Evolutionary conservation across 2,113 vertebrate species (phyloP).

Genomic region (Pitta sordida): DNA sequence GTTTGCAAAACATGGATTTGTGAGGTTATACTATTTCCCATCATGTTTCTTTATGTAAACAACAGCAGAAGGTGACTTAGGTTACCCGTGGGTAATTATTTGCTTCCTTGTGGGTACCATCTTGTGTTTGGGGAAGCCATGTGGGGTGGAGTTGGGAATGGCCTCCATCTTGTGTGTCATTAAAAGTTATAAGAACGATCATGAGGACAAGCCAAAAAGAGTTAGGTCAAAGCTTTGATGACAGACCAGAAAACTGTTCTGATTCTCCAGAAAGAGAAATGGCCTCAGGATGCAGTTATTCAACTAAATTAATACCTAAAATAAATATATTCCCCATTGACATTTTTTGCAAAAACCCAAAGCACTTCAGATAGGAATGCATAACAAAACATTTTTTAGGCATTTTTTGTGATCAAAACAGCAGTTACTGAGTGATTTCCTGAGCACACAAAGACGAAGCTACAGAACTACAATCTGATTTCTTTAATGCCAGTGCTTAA

Average conservation of each 20-base stretch:
- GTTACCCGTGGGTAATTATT: too few relatives aligned
- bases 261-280: not conserved
- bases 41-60: too few relatives aligned
- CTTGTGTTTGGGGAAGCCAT: too few relatives aligned
- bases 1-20: too few relatives aligned
- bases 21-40: too few relatives aligned
- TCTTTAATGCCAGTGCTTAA: not conserved
- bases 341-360: not conserved
- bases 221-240: not conserved
- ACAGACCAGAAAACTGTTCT: not conserved
- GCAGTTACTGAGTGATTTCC: not conserved
- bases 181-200: not conserved
- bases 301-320: not conserved
- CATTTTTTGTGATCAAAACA: not conserved
- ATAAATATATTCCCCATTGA: not conserved
- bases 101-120: too few relatives aligned
- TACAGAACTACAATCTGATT: not conserved
- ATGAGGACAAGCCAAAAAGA: not conserved
- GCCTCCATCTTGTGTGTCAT: too few relatives aligned
- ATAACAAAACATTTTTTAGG: not conserved
- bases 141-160: too few relatives aligned
- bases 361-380: not conserved
- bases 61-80: too few relatives aligned
- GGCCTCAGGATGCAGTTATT: not conserved
- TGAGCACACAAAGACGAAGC: not conserved